Evolutionary conservation across 2,888 invertebrate species (phyloP), one percentile per base, ranked within the genome.

Genomic region (Aphrophora alni): DNA sequence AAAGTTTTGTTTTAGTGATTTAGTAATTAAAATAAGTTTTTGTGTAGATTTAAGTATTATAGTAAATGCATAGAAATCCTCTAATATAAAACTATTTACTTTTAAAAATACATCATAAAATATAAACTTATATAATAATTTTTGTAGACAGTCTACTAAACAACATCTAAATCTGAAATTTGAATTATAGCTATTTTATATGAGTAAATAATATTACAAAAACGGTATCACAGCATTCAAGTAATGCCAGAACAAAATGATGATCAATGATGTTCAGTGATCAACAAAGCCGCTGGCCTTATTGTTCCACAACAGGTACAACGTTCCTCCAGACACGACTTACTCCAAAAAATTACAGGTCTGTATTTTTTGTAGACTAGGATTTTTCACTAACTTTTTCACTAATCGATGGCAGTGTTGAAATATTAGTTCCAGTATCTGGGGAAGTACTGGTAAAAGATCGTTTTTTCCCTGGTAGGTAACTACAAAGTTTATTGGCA

Each of bases 401-500:
- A 75, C 82, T 79, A 24, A 82, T 44, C 21, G 77, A 77, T 14
- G 82, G 44, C 17, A 82, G 73, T 27, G 44, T 73, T 24, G 74
- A 78, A 14, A 80, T 79, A 24, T 75, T 74, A 24, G 80, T 77
- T 8, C 74, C 68, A 59, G 77, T 75, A 38, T 69, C 69, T 4
- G 77, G 69, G 7, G 78, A 44, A 33, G 80, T 83, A 21, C 76
- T 72, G 0, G 81, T 75, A 77, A 83, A 85, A 75, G 83, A 84
- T 33, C 82, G 76, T 72, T 80, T 80, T 33, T 83, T 83, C 0
- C 93, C 93, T 0, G 92, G 91, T 78, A 92, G 90, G 82, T 88
- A 88, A 84, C 89, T 89, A 78, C 92, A 91, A 80, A 92, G 86
- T 85, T 90, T 92, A 80, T 92, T 88, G 0, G 93, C 91, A 44